Conservation (phyloP, 2,113 vertebrate species). For the Varanus komodoensis region DNA sequence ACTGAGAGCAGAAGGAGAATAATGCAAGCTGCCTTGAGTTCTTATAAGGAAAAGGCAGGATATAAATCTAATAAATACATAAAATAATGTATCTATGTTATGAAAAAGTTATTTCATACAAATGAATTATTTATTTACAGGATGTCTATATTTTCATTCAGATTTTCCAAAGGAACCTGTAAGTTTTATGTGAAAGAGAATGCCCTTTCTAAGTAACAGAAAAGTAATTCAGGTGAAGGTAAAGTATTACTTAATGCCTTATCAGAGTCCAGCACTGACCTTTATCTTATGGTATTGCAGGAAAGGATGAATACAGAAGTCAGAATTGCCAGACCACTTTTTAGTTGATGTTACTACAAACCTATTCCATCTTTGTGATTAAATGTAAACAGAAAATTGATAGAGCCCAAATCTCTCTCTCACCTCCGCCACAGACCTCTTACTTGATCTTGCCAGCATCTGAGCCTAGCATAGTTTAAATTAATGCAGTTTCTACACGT, state of each 20-base stretch:
- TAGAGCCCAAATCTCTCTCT: background rate
- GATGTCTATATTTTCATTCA: background rate
- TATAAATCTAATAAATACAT: no score
- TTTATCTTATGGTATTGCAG: background rate
- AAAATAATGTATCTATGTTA: background rate
- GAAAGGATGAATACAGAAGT: constrained; percentile 15
- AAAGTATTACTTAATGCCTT: constrained; percentile 3
- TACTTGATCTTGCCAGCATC: background rate
- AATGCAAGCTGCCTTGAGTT: no score
- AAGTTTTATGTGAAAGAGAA: background rate
- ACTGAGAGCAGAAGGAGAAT: no score
- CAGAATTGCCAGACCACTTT: background rate
- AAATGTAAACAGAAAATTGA: background rate
- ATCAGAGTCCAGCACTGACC: background rate
- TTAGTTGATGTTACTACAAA: background rate
- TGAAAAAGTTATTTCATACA: constrained; percentile 2
- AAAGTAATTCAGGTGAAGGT: constrained; percentile 6
- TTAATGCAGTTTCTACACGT: background rate
- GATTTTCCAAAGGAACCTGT: background rate
- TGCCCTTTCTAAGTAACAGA: background rate
- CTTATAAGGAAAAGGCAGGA: no score
- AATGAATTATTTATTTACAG: background rate
- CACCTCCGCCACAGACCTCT: no score
- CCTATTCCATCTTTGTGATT: background rate
- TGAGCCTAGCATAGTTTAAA: background rate